Percentiles rank a stretch among this genome's conserved stretches.
Conservation (phyloP, 1,140 invertebrate species). For the Philopotamus ludificatus region DNA sequence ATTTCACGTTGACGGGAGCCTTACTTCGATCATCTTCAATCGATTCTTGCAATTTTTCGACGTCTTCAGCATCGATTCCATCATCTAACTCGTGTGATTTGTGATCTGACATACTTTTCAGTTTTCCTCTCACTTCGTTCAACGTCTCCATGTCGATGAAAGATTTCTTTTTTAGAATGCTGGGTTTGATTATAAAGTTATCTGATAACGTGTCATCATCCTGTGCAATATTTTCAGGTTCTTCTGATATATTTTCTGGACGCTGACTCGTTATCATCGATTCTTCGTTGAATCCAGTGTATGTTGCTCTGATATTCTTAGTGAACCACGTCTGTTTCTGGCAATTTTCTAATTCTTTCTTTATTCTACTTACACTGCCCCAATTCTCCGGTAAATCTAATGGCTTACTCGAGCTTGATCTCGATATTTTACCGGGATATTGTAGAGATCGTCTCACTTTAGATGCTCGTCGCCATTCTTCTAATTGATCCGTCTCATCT, state of each 20-base stretch:
- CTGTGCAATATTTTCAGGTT: conserved; percentile 24
- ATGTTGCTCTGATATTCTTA: conserved; percentile 54
- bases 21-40: conserved; percentile 30
- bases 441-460: conserved; percentile 63
- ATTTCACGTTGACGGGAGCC: conserved; percentile 33
- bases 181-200: conserved; percentile 32
- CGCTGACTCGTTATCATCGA: conserved; percentile 30
- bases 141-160: conserved; percentile 61
- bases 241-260: conserved; percentile 41
- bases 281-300: conserved; percentile 53
- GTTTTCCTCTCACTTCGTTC: conserved; percentile 57
- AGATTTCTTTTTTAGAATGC: conserved; percentile 44
- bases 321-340: conserved; percentile 56
- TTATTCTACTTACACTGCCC: conserved; percentile 55
- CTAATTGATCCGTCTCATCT: conserved; percentile 45
- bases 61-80: conserved; percentile 47
- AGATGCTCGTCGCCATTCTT: conserved; percentile 60
- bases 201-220: conserved; percentile 12
- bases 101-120: conserved; percentile 53
- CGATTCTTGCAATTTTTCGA: conserved; percentile 27
- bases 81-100: conserved; percentile 49
- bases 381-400: conserved; percentile 56
- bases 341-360: conserved; percentile 53
- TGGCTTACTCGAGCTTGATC: conserved; percentile 50
- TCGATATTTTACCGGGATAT: conserved; percentile 55